Percentiles rank a stretch among this genome's conserved stretches.
phyloP scores from a whole-genome alignment of 64 coral and sea anemone genomes.

The Porites lutea region DNA sequence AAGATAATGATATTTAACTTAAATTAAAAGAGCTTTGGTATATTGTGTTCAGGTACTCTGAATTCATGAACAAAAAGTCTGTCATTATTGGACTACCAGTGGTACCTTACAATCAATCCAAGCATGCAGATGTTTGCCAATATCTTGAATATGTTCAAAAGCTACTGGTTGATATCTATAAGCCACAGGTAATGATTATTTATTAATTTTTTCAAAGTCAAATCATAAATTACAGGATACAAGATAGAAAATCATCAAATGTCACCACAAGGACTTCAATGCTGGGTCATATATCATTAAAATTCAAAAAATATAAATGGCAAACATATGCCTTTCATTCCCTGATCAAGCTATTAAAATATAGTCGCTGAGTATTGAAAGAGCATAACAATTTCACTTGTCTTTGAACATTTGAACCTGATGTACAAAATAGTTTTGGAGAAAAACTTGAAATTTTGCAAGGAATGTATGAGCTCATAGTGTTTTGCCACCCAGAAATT shows the following conservation, averaged over 20 bases:
- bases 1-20: neutral
- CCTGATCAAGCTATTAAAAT: too few relatives aligned
- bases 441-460: too few relatives aligned
- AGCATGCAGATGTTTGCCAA: conserved; percentile 68
- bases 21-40: conserved; percentile 5
- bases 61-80: conserved; percentile 61
- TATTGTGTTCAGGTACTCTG: conserved; percentile 57
- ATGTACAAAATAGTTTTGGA: too few relatives aligned
- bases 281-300: too few relatives aligned
- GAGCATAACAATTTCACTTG: too few relatives aligned
- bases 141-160: conserved; percentile 71
- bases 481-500: too few relatives aligned
- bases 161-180: conserved; percentile 27
- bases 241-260: neutral
- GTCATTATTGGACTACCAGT: conserved; percentile 59
- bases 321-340: too few relatives aligned
- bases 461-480: too few relatives aligned
- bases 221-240: neutral
- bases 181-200: neutral
- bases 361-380: too few relatives aligned
- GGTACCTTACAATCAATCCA: conserved; percentile 57
- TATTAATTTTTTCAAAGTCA: neutral
- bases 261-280: too few relatives aligned
- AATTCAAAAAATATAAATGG: too few relatives aligned
- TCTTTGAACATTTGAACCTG: too few relatives aligned